A percentile compares a stretch with the other conserved stretches of the same genome.
These are phyloP conservation scores for Zaprionus ornatus DNA, from an alignment of 1,140 invertebrate species.

Conservation along the genomic window DNA sequence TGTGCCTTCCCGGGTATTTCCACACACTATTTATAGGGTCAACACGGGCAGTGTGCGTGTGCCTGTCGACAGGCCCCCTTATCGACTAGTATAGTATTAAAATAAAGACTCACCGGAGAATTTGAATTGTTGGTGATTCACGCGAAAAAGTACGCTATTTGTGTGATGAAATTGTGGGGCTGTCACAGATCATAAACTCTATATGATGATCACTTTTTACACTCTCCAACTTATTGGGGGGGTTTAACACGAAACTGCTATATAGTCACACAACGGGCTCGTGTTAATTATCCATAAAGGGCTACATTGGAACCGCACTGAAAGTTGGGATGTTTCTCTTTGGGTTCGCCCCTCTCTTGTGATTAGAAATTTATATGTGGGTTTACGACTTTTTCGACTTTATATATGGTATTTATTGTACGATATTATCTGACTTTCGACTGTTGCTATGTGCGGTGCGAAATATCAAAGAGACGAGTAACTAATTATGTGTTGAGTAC, in stretches of 20 bases:
- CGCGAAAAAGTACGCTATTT: slow-evolving; percentile 46
- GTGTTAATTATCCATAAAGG: slow-evolving; percentile 77
- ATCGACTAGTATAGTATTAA: not conserved
- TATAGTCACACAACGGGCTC: slow-evolving; percentile 77
- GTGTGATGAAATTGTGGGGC: slow-evolving; percentile 1
- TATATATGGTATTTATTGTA: slow-evolving; percentile 2
- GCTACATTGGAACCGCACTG: slow-evolving; percentile 75
- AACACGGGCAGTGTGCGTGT: not conserved
- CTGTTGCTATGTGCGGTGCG: slow-evolving; percentile 43
- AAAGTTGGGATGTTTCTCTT: slow-evolving; percentile 25
- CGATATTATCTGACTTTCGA: slow-evolving; percentile 23
- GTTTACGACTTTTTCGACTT: slow-evolving; percentile 33
- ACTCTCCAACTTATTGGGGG: slow-evolving; percentile 32
- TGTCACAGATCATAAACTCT: slow-evolving; percentile 16
- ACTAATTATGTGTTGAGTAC: slow-evolving; percentile 52
- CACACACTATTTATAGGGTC: slow-evolving; percentile 10
- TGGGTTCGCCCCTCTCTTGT: not conserved
- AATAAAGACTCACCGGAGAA: slow-evolving; percentile 68
- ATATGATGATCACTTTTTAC: slow-evolving; percentile 37
- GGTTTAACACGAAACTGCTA: slow-evolving; percentile 72
- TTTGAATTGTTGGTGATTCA: slow-evolving; percentile 66
- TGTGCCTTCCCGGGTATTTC: not conserved
- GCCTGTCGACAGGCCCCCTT: slow-evolving; percentile 23
- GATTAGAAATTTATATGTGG: slow-evolving; percentile 7
- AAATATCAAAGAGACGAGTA: slow-evolving; percentile 21